Evolutionary conservation across 2,888 invertebrate genomes (phyloP).

Genomic region (Drosophila sordidula): DNA sequence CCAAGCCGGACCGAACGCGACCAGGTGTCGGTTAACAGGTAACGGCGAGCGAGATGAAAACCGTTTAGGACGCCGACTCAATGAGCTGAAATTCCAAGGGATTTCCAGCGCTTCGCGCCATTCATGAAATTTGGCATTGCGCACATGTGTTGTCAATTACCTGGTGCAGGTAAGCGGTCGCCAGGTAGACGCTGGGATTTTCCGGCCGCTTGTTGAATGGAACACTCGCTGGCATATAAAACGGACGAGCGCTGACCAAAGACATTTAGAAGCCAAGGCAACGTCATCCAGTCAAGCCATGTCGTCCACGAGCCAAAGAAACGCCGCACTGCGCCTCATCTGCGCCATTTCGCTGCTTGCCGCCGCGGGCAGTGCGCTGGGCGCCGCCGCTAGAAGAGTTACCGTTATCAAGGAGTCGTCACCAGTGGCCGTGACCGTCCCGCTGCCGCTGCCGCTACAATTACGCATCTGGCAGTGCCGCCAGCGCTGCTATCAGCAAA

Average conservation of each 20-base stretch:
- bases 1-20: background rate
- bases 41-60: slow-evolving; percentile 15
- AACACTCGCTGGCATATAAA: slow-evolving; percentile 51
- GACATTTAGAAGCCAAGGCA: slow-evolving; percentile 54
- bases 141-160: slow-evolving; percentile 72
- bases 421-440: no score
- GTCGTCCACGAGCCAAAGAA: background rate
- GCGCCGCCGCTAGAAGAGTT: slow-evolving; percentile 27
- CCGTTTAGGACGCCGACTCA: slow-evolving; percentile 23
- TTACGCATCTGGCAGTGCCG: slow-evolving; percentile 56
- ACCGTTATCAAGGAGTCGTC: background rate
- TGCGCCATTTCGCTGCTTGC: slow-evolving; percentile 19
- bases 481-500: slow-evolving; percentile 57
- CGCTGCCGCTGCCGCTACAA: slow-evolving; percentile 26
- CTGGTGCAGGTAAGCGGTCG: slow-evolving; percentile 17
- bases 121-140: slow-evolving; percentile 56
- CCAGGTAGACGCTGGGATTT: slow-evolving; percentile 42
- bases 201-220: slow-evolving; percentile 59
- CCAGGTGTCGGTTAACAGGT: background rate
- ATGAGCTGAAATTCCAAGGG: slow-evolving; percentile 69
- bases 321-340: background rate
- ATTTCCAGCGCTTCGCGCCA: slow-evolving; percentile 55
- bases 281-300: slow-evolving; percentile 26
- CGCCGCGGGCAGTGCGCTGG: slow-evolving; percentile 41
- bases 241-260: slow-evolving; percentile 3